Conservation (phyloP, 2,797 vertebrate genomes). For the Synanceia verrucosa region DNA sequence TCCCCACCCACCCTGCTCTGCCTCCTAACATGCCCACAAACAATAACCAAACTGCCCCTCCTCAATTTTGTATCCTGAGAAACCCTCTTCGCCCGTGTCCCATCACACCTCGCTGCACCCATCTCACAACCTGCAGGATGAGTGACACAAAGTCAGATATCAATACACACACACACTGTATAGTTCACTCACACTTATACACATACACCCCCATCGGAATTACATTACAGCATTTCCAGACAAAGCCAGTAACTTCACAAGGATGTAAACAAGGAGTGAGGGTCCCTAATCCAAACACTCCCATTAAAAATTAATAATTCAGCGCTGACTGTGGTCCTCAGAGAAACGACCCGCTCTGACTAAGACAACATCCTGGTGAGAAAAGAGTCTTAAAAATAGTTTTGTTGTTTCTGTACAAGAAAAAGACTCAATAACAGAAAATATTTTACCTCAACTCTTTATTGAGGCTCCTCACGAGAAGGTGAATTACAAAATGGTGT, state of each 20-base stretch:
- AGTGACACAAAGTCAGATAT: slow-evolving; percentile 27
- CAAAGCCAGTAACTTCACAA: slow-evolving; percentile 72
- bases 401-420: too few species aligned
- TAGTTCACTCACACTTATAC: neutral
- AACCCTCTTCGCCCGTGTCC: slow-evolving; percentile 52
- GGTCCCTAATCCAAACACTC: slow-evolving; percentile 72
- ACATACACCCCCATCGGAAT: slow-evolving; percentile 17
- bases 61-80: slow-evolving; percentile 63
- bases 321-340: slow-evolving; percentile 68
- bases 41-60: slow-evolving; percentile 55
- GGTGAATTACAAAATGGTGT: slow-evolving; percentile 76
- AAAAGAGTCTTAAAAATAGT: slow-evolving; percentile 58
- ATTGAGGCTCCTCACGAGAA: slow-evolving; percentile 76
- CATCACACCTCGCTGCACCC: slow-evolving; percentile 56
- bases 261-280: slow-evolving; percentile 75
- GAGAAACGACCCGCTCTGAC: slow-evolving; percentile 60
- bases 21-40: slow-evolving; percentile 66
- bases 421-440: slow-evolving; percentile 22
- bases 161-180: neutral
- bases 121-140: slow-evolving; percentile 44
- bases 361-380: slow-evolving; percentile 57
- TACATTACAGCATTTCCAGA: slow-evolving; percentile 56
- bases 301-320: slow-evolving; percentile 81
- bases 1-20: slow-evolving; percentile 59
- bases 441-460: slow-evolving; percentile 77